Percentiles rank a stretch among this genome's conserved stretches.
phyloP scores from a whole-genome alignment of 2,888 invertebrate genomes.

The Dinocampus coccinellae region DNA sequence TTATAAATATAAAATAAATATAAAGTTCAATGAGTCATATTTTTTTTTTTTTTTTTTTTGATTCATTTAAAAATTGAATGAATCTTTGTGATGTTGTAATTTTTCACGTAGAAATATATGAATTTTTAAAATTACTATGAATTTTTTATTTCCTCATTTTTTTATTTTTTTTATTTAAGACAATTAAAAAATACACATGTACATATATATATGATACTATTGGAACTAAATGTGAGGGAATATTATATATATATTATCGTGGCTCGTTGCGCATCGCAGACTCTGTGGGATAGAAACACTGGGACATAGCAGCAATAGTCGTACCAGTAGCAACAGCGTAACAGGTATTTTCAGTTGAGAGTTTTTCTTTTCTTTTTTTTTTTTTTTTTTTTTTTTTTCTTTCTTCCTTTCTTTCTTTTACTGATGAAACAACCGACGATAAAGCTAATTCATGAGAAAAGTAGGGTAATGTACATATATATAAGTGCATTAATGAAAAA shows the following conservation, averaged over 20 bases:
- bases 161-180: no score
- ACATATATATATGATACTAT: background rate
- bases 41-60: background rate
- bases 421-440: background rate
- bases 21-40: background rate
- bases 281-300: slow-evolving; percentile 23
- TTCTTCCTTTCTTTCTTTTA: background rate
- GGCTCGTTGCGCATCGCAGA: slow-evolving; percentile 28
- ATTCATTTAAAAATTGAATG: background rate
- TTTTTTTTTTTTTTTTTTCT: background rate
- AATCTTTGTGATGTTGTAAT: background rate
- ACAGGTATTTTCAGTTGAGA: slow-evolving; percentile 49
- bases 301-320: background rate
- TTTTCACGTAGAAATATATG: background rate
- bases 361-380: slow-evolving; percentile 18
- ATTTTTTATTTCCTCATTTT: no score
- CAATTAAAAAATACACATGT: background rate
- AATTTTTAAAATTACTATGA: background rate
- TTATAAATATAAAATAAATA: background rate
- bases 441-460: slow-evolving; percentile 22
- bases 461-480: slow-evolving; percentile 17
- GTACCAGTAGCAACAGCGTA: slow-evolving; percentile 43
- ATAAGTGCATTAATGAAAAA: background rate
- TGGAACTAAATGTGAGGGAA: background rate
- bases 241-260: slow-evolving; percentile 14